These are phyloP conservation scores for Phytoseiulus persimilis DNA, from an alignment of 2,888 invertebrate species.

Conservation along the genomic window DNA sequence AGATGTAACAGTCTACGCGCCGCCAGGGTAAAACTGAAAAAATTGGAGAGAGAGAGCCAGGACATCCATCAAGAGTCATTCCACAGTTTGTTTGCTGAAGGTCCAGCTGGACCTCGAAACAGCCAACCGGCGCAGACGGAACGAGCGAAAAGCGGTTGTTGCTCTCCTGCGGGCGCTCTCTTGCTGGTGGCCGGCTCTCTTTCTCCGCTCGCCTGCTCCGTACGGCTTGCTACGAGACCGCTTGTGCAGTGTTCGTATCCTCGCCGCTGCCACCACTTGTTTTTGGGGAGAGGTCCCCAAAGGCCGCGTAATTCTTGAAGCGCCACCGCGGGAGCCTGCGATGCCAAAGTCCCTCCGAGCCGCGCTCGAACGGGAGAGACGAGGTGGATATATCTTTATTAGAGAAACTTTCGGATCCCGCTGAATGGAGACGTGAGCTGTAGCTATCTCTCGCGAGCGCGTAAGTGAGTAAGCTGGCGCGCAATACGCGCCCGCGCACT, in stretches of 20 bases:
- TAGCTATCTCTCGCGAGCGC: background rate
- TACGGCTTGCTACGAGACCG: background rate
- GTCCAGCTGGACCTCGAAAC: background rate
- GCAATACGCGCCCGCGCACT: background rate
- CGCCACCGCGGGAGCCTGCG: background rate
- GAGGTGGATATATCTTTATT: background rate
- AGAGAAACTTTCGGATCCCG: background rate
- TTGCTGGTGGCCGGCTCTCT: background rate
- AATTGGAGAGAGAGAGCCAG: background rate
- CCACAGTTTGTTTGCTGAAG: background rate
- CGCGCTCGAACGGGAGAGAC: background rate
- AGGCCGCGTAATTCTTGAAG: constrained; percentile 5
- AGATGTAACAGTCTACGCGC: background rate
- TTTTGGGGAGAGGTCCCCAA: background rate
- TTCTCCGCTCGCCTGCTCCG: background rate
- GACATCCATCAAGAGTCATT: background rate
- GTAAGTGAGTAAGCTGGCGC: background rate
- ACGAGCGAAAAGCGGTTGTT: background rate
- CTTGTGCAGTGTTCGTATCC: background rate
- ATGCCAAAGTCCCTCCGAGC: background rate
- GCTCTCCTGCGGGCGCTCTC: background rate
- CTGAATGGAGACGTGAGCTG: background rate
- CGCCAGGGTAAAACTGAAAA: background rate
- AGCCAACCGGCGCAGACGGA: background rate
- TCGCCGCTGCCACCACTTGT: background rate